These are phyloP conservation scores for Acleris sparsana DNA, from an alignment of 2,888 invertebrate genomes.

Conservation along the genomic window DNA sequence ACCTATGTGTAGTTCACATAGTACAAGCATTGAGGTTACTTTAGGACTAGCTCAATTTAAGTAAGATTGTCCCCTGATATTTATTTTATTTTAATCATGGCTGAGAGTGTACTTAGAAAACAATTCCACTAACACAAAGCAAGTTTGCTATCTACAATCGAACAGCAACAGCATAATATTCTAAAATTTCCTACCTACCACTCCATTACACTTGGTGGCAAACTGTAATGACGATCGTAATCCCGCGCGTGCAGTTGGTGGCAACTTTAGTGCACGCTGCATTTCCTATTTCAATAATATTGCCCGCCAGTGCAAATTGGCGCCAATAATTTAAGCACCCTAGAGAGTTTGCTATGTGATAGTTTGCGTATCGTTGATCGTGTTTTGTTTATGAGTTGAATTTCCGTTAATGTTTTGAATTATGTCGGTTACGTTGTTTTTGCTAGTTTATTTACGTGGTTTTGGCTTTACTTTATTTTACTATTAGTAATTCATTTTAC, in stretches of 20 bases:
- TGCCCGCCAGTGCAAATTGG: constrained; percentile 36
- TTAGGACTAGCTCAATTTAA: too few species aligned
- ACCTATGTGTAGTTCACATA: too few species aligned
- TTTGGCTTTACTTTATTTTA: too few species aligned
- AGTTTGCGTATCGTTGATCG: constrained; percentile 21
- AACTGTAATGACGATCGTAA: constrained; percentile 30
- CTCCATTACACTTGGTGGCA: constrained; percentile 15
- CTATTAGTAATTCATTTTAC: too few species aligned
- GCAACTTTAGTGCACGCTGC: constrained; percentile 24
- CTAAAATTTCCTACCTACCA: constrained; percentile 2
- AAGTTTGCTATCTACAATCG: background rate
- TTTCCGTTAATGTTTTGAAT: constrained; percentile 1
- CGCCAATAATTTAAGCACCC: constrained; percentile 37
- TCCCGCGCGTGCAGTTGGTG: constrained; percentile 35
- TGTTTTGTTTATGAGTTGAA: constrained; percentile 23
- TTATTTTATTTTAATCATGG: too few species aligned
- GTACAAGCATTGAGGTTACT: too few species aligned
- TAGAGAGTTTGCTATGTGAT: constrained; percentile 28
- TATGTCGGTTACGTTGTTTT: background rate
- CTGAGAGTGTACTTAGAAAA: too few species aligned
- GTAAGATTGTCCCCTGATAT: too few species aligned
- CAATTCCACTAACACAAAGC: too few species aligned
- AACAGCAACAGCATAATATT: background rate
- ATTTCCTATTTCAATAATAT: constrained; percentile 39
- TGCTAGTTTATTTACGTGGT: too few species aligned